phyloP scores from a whole-genome alignment of 2,888 invertebrate genomes.

The Synanthedon vespiformis region DNA sequence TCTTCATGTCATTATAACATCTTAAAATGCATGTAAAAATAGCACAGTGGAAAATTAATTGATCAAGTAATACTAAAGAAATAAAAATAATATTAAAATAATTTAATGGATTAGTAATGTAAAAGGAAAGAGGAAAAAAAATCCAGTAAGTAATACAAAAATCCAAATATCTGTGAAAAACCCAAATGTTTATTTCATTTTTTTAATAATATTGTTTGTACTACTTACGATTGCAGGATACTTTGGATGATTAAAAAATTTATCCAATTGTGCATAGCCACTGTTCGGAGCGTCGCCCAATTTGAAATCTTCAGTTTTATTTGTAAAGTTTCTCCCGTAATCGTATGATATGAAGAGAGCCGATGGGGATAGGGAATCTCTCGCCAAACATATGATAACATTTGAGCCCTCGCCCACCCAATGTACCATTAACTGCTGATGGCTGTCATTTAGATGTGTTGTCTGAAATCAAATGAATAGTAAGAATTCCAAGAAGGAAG shows the following conservation, averaged over 20 bases:
- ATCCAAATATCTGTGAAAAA: too few relatives aligned
- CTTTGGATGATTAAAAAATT: conserved; percentile 87
- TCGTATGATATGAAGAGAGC: conserved; percentile 88
- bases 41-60: too few relatives aligned
- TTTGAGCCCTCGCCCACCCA: conserved; percentile 92
- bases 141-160: too few relatives aligned
- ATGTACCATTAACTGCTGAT: conserved; percentile 90
- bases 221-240: conserved; percentile 82
- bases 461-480: conserved; percentile 65
- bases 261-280: conserved; percentile 79
- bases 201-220: neutral
- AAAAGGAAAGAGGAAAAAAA: neutral
- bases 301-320: conserved; percentile 78
- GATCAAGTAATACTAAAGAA: too few relatives aligned
- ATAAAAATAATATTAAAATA: too few relatives aligned
- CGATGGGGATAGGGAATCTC: conserved; percentile 82
- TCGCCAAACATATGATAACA: conserved; percentile 87
- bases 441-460: conserved; percentile 83
- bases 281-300: conserved; percentile 61
- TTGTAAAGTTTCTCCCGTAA: conserved; percentile 84
- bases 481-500: too few relatives aligned
- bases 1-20: too few relatives aligned
- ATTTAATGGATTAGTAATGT: neutral
- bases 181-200: too few relatives aligned
- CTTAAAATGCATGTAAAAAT: too few relatives aligned